These are phyloP conservation scores for Protobothrops mucrosquamatus DNA, from an alignment of 2,113 vertebrate species.

Conservation along the genomic window DNA sequence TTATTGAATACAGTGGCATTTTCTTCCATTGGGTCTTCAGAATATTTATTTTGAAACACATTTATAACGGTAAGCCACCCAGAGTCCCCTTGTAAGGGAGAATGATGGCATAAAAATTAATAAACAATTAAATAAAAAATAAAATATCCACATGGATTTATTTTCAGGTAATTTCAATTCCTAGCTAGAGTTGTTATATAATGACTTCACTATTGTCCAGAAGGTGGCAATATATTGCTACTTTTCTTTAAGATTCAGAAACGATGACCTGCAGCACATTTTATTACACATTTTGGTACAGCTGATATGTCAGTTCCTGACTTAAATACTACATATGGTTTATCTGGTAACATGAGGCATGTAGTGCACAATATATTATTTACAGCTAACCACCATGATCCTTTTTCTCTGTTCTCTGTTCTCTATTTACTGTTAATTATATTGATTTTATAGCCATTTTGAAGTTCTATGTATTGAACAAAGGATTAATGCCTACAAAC, in stretches of 20 bases:
- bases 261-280: not conserved
- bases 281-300: not conserved
- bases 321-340: not conserved
- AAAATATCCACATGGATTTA: not conserved
- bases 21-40: not conserved
- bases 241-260: not conserved
- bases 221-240: constrained; percentile 7
- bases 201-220: constrained; percentile 3
- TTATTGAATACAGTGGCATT: not conserved
- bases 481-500: not conserved
- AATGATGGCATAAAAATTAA: not conserved
- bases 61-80: not conserved
- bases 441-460: not conserved
- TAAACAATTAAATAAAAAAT: not conserved
- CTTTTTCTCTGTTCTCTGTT: not conserved
- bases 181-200: not conserved
- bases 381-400: too few species aligned
- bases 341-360: not conserved
- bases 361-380: not conserved
- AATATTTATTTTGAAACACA: not conserved
- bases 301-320: not conserved
- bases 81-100: not conserved
- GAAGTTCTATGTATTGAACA: not conserved
- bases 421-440: not conserved
- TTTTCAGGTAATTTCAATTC: not conserved